phyloP scores from a whole-genome alignment of 2,888 invertebrate species.

The Ennomos quercinarius region DNA sequence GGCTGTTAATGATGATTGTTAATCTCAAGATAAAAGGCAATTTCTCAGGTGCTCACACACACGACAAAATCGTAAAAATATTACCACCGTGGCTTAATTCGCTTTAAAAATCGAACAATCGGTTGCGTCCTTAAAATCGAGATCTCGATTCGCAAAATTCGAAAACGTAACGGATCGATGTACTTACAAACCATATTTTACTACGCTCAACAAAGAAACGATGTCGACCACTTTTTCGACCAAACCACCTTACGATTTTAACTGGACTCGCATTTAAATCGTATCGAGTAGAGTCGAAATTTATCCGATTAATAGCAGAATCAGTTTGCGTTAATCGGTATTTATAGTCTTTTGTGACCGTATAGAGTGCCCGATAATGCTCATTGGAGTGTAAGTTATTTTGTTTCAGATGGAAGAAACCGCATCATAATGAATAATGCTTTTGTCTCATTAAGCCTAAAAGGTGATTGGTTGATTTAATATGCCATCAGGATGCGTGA shows the following conservation, averaged over 20 bases:
- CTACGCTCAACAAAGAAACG: conserved; percentile 45
- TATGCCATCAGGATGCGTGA: conserved; percentile 44
- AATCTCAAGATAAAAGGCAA: conserved; percentile 31
- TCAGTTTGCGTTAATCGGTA: conserved; percentile 49
- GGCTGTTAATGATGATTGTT: no score
- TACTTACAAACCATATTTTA: conserved; percentile 45
- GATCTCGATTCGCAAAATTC: conserved; percentile 52
- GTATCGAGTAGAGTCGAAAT: conserved; percentile 27
- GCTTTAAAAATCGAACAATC: conserved; percentile 40
- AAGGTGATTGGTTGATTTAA: conserved; percentile 70
- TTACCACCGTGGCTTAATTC: conserved; percentile 31
- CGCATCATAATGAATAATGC: conserved; percentile 67
- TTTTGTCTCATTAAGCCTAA: conserved; percentile 79
- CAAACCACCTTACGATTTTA: conserved; percentile 20
- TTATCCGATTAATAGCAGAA: neutral
- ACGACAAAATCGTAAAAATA: conserved; percentile 27
- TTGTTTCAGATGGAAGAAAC: conserved; percentile 63
- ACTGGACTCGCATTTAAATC: conserved; percentile 15
- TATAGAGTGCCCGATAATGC: conserved; percentile 71
- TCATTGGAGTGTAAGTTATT: conserved; percentile 75
- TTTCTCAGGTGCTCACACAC: conserved; percentile 23
- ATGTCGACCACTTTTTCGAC: conserved; percentile 44
- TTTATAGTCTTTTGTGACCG: conserved; percentile 74
- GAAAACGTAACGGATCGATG: conserved; percentile 45
- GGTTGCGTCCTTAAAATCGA: conserved; percentile 47